Conservation (phyloP, 2,113 vertebrate genomes). For the Nothoprocta pentlandii region DNA sequence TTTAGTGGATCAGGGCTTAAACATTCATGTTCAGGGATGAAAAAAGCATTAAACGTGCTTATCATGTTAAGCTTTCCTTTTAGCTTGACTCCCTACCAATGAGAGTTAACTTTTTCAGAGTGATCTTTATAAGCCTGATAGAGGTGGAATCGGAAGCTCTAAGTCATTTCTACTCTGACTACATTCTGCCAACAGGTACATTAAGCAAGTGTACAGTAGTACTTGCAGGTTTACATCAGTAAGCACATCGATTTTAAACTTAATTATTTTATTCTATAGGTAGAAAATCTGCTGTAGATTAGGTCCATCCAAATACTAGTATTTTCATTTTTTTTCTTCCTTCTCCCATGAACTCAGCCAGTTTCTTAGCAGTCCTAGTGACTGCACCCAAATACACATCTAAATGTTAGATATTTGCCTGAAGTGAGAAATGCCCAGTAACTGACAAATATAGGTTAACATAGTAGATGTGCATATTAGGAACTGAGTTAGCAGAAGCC, state of each 20-base stretch:
- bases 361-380: not conserved
- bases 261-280: not conserved
- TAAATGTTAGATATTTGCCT: slow-evolving; percentile 14
- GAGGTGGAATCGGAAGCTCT: not conserved
- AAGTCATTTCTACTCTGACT: not conserved
- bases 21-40: not conserved
- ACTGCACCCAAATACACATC: not conserved
- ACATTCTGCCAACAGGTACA: not conserved
- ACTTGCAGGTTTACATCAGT: not conserved
- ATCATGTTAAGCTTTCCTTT: not conserved
- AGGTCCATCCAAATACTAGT: not conserved
- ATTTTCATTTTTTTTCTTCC: not conserved
- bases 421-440: slow-evolving; percentile 35
- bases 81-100: not conserved
- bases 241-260: not conserved
- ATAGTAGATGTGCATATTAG: not conserved
- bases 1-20: not conserved
- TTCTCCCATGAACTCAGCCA: not conserved
- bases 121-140: fast-evolving
- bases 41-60: not conserved
- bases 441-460: slow-evolving; percentile 55
- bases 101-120: fast-evolving
- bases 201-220: not conserved
- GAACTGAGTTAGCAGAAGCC: slow-evolving; percentile 27
- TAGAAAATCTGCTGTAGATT: not conserved